Evolutionary conservation across 2,113 vertebrate species (phyloP).

Genomic region (Mormoops blainvillei): DNA sequence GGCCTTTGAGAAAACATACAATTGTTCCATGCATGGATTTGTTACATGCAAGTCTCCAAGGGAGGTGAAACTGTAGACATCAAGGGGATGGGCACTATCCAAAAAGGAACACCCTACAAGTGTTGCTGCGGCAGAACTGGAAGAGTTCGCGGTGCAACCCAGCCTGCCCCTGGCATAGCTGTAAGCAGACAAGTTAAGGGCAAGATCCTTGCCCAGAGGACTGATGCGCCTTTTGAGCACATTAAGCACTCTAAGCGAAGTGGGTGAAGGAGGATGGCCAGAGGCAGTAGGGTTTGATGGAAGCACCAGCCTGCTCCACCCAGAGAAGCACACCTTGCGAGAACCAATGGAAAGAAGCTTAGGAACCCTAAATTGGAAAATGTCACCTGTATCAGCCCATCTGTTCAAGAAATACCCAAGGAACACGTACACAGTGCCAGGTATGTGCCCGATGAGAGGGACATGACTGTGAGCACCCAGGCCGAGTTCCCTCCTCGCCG

Average conservation of each 20-base stretch:
- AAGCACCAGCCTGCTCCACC: not conserved
- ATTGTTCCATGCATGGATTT: not conserved
- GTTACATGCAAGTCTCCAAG: not conserved
- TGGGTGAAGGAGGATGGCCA: not conserved
- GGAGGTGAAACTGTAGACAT: accelerated
- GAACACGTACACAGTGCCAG: not conserved
- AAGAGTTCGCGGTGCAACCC: accelerated
- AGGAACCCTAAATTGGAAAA: too few relatives aligned
- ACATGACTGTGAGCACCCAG: too few relatives aligned
- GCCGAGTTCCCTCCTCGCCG: accelerated
- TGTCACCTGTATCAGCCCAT: too few relatives aligned
- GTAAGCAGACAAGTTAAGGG: not conserved
- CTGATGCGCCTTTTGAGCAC: accelerated
- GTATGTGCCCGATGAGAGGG: too few relatives aligned
- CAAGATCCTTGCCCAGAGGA: not conserved
- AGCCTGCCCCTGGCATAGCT: accelerated
- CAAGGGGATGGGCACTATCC: not conserved
- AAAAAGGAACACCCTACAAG: too few relatives aligned
- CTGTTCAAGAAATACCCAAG: not conserved
- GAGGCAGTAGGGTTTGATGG: not conserved
- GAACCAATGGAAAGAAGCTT: not conserved
- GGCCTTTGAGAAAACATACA: not conserved
- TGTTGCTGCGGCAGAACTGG: accelerated
- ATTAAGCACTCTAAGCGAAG: not conserved
- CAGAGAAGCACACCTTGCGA: not conserved